Percentiles rank a stretch among this genome's conserved stretches.
Conservation (phyloP, 2,113 vertebrate species). For the Ancistrus triradiatus region DNA sequence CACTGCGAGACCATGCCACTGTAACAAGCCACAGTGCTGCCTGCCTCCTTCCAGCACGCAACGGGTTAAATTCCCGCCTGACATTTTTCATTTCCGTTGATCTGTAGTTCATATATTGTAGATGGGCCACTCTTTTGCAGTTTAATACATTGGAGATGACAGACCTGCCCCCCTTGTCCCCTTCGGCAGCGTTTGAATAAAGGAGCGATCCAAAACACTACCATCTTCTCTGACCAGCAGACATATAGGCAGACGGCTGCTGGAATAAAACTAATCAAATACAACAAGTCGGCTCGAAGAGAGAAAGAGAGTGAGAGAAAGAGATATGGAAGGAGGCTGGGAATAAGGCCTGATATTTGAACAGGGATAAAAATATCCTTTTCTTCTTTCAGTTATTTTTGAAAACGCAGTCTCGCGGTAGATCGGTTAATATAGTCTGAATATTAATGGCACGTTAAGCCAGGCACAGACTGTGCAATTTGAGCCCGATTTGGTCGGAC, state of each 20-base stretch:
- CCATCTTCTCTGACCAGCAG: constrained; percentile 34
- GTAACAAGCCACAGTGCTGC: too few species aligned
- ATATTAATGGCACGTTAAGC: too few species aligned
- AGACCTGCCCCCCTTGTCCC: constrained; percentile 69
- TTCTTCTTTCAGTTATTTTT: too few species aligned
- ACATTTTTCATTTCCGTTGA: constrained; percentile 73
- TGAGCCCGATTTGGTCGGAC: too few species aligned
- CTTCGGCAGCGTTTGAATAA: constrained; percentile 73
- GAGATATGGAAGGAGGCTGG: constrained; percentile 14
- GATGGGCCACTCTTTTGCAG: constrained; percentile 69
- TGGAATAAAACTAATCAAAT: constrained; percentile 48
- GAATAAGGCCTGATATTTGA: too few species aligned
- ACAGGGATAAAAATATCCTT: too few species aligned
- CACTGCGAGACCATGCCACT: too few species aligned
- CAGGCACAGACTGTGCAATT: too few species aligned
- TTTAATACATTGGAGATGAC: constrained; percentile 74
- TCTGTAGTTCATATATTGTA: constrained; percentile 72
- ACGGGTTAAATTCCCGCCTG: constrained; percentile 63
- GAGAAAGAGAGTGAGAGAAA: constrained; percentile 47
- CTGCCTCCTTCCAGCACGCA: constrained; percentile 15
- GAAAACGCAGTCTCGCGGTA: too few species aligned
- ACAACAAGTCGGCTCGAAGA: constrained; percentile 41
- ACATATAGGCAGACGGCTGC: constrained; percentile 39
- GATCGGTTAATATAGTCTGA: too few species aligned
- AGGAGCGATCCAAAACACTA: constrained; percentile 47